phyloP scores from a whole-genome alignment of 2,888 invertebrate species.

The Heterodera filipjevi region DNA sequence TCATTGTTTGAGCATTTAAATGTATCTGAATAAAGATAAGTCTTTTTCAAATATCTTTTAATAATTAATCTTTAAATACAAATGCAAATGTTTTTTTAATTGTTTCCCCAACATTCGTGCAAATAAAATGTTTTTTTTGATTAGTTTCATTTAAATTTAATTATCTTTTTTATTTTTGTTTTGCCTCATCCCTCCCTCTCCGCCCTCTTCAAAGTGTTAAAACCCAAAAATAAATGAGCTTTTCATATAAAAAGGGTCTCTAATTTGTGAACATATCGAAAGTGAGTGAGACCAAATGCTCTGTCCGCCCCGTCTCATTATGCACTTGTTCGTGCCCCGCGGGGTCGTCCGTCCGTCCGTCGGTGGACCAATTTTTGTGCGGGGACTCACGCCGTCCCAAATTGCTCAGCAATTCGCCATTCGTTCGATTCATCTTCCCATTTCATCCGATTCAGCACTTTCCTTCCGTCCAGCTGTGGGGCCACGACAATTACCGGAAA shows the following conservation, averaged over 20 bases:
- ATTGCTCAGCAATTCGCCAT: background rate
- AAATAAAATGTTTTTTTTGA: too few species aligned
- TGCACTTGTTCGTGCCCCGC: background rate
- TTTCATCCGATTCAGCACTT: too few species aligned
- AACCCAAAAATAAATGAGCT: background rate
- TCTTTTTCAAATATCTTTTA: too few species aligned
- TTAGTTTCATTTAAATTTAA: too few species aligned
- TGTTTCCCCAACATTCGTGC: too few species aligned
- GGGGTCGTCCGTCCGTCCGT: background rate
- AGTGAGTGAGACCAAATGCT: conserved; percentile 8
- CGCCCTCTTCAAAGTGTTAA: background rate
- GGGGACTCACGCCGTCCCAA: background rate
- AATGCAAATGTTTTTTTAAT: too few species aligned
- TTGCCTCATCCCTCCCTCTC: background rate
- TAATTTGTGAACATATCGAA: background rate
- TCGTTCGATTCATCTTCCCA: too few species aligned
- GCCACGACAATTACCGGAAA: conserved; percentile 6
- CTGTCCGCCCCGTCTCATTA: background rate
- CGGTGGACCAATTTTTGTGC: too few species aligned
- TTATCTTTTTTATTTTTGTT: too few species aligned
- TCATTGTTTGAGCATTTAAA: too few species aligned
- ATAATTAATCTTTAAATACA: too few species aligned
- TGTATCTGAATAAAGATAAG: too few species aligned
- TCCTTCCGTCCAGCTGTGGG: background rate
- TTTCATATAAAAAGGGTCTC: background rate